Evolutionary conservation across 2,113 vertebrate species (phyloP).

Genomic region (Cryptotis parvus): DNA sequence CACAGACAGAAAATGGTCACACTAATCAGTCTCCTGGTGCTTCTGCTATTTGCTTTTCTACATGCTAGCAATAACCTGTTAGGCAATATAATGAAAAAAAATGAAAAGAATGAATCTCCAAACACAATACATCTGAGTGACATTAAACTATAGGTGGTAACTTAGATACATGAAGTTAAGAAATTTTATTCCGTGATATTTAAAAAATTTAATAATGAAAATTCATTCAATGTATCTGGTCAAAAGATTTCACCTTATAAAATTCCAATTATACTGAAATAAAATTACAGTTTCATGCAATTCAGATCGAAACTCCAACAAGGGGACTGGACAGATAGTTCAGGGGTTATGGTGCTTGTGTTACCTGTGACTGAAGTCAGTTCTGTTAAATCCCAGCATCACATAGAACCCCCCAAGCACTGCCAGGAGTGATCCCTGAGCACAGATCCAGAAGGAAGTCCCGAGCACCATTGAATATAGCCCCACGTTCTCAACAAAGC

Average conservation of each 20-base stretch:
- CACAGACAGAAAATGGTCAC: no score
- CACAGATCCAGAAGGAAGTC: no score
- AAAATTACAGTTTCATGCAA: background rate
- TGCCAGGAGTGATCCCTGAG: no score
- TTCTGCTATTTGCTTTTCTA: conserved; percentile 5
- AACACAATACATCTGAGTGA: conserved; percentile 1
- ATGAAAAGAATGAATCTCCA: conserved; percentile 31
- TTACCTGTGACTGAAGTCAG: no score
- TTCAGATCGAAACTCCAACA: background rate
- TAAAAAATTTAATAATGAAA: conserved; percentile 9
- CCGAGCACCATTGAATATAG: no score
- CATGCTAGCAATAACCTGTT: conserved; percentile 45
- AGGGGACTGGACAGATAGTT: background rate
- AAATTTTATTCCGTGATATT: conserved; percentile 15
- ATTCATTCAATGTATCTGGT: background rate
- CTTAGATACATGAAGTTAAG: background rate
- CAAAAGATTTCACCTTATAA: background rate
- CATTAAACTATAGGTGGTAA: background rate
- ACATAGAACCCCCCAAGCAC: no score
- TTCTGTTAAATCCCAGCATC: no score
- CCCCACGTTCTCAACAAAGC: no score
- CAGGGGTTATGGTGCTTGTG: no score
- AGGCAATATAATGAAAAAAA: conserved; percentile 47
- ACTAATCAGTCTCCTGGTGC: no score
- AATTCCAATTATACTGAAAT: background rate